Evolutionary conservation across 1,140 invertebrate species (phyloP).

Genomic region (Drosophila nigromelanica): DNA sequence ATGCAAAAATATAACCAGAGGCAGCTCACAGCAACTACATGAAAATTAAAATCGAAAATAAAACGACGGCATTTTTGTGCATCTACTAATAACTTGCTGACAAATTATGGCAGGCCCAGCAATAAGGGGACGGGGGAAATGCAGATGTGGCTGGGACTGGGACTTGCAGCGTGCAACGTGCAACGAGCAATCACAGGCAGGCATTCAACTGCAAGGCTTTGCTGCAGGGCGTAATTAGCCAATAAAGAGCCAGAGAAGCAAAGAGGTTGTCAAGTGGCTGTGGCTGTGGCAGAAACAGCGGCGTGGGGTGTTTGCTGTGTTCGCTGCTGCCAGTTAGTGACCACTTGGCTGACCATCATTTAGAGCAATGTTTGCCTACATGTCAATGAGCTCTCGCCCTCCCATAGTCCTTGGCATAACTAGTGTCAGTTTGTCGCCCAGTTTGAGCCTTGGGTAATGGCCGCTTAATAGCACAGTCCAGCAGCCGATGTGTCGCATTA

Average conservation of each 20-base stretch:
- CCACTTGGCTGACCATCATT: constrained; percentile 59
- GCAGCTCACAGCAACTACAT: constrained; percentile 39
- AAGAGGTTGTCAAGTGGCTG: constrained; percentile 6
- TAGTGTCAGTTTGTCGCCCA: constrained; percentile 52
- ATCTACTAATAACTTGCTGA: constrained; percentile 66
- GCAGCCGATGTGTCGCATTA: constrained; percentile 31
- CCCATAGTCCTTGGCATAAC: constrained; percentile 16
- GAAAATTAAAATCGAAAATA: constrained; percentile 81
- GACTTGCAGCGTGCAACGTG: neutral
- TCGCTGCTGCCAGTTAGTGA: constrained; percentile 45
- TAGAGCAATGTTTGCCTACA: constrained; percentile 72
- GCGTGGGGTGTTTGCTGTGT: constrained; percentile 48
- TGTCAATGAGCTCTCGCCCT: constrained; percentile 35
- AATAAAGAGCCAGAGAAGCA: constrained; percentile 55
- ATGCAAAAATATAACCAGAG: constrained; percentile 30
- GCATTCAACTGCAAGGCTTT: constrained; percentile 50
- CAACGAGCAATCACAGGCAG: constrained; percentile 73
- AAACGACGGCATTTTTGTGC: constrained; percentile 52
- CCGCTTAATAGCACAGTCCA: constrained; percentile 70
- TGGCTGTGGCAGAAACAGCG: neutral
- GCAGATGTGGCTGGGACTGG: constrained; percentile 7
- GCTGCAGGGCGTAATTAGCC: constrained; percentile 80
- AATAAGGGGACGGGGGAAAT: neutral
- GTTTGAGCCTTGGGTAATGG: constrained; percentile 55
- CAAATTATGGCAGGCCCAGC: constrained; percentile 66